Base-by-base conservation (phyloP, 2,797 vertebrate genomes). In the Pagetopsis macropterus region DNA sequence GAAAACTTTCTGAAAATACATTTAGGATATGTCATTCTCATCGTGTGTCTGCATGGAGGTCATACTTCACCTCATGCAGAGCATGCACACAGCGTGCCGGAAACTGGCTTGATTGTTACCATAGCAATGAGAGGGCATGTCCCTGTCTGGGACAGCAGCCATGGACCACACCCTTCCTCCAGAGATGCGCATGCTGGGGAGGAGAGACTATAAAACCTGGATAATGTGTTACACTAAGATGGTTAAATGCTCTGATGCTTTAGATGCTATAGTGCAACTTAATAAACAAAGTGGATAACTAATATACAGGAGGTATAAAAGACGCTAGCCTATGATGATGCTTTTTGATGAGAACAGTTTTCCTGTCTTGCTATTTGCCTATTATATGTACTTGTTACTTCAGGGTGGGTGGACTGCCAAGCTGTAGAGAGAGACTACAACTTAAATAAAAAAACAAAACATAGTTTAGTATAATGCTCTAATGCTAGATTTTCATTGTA, bases 131-230 rank as follows among this genome's bases (percentile, higher is more conserved):
- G 78, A 87, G 87, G 86, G 88, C 75, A 73, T 65, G 87, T 89
- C 89, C 79, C 60, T 80, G 50, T 49, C 31, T 71, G 75, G 89
- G 89, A 89, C 88, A 76, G 72, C 79, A 79, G 78, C 86, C 85
- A 89, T 49, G 76, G 84, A 88, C 93, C 92, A 92, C 93, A 94
- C 93, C 93, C 93, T 89, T 90, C 67, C 27, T 75, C 72, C 70
- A 65, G 63, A 76, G 81, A 88, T 73, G 65, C 19, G 64, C 21
- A 59, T 60, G 31, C 70, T 66, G 31, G 1, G 54, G 54, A 11
- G n/a, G 60, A 64, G 14, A 57, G 10, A 41, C 15, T 5, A 27
- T 21, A 48, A 52, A 62, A 71, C 16, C 23, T 64, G 37, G 5
- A 31, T 37, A 1, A 37, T 66, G 50, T n/a, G 57, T 21, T 55